Evolutionary conservation across 1,140 invertebrate genomes (phyloP).

Genomic region (Penaeus indicus): DNA sequence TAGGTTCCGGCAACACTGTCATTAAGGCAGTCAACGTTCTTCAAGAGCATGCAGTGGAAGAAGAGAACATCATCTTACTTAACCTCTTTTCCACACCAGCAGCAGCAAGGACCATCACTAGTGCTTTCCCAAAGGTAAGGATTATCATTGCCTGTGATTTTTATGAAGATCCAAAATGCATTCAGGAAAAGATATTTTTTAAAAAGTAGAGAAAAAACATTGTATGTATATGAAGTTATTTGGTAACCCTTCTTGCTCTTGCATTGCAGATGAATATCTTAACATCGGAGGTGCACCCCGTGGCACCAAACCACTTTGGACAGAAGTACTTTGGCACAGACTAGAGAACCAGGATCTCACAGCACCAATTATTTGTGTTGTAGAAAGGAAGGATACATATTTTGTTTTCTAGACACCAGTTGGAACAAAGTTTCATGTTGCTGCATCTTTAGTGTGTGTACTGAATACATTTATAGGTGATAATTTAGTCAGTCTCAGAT

Average conservation of each 20-base stretch:
- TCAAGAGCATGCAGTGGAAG: constrained; percentile 91
- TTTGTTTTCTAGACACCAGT: no score
- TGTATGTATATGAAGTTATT: constrained; percentile 52
- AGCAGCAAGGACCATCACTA: constrained; percentile 87
- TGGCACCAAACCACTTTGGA: constrained; percentile 98
- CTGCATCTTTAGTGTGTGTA: no score
- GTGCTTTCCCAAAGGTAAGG: constrained; percentile 81
- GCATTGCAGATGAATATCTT: constrained; percentile 85
- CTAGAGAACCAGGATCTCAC: constrained; percentile 72
- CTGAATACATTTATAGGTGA: no score
- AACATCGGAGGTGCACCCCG: constrained; percentile 93
- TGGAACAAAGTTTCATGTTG: no score
- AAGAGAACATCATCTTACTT: constrained; percentile 94
- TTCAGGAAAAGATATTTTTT: neutral
- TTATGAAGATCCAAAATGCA: neutral
- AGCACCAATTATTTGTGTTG: no score
- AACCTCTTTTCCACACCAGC: constrained; percentile 96
- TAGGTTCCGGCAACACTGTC: constrained; percentile 88
- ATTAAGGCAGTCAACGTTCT: constrained; percentile 93
- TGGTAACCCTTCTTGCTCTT: constrained; percentile 69
- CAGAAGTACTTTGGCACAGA: constrained; percentile 99
- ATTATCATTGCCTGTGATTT: neutral
- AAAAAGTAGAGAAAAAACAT: neutral
- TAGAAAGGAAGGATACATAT: no score
- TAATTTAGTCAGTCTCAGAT: no score